Evolutionary conservation across 2,113 vertebrate genomes (phyloP), one percentile per base, ranked within the genome.

Genomic region (Thamnaconus septentrionalis): DNA sequence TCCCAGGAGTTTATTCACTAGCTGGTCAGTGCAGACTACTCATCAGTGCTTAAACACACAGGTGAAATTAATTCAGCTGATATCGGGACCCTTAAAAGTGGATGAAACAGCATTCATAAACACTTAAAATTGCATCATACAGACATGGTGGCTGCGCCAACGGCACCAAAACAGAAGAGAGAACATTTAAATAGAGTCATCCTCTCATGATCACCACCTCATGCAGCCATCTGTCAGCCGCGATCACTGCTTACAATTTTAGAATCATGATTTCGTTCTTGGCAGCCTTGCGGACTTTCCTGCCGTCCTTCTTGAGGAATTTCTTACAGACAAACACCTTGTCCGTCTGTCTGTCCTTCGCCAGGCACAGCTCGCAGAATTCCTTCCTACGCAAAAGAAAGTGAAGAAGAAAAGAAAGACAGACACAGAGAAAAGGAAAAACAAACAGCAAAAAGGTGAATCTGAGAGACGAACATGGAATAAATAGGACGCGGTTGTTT

Each of bases 221-320:
- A 81, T 70, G 48, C 73, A 63, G 79, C 51, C 76, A 80, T 75
- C 67, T 71, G 73, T 75, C 55, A 63, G 72, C 48, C 56, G 74
- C 18, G 79, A 63, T 51, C 64, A 77, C 73, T 79, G 57, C 90
- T 47, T 91, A 94, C 93, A 94, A 90, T 90, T 94, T 94, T 69
- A 94, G 89, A 81, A 94, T 94, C 90, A 93, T 91, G 82, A 94
- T 94, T 86, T 94, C 93, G 8, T 94, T 94, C 88, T 94, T 94
- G 74, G 93, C 93, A 53, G 93, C 93, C 84, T 93, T 92, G 71
- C 93, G 89, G 83, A 94, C 93, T 85, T 93, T 94, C 71, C 85
- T 91, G 70, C 93, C 93, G 40, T 94, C 93, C 76, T 93, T 94
- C 88, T 94, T 94, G 79, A 93, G 84, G 84, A 94, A 94, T 85